These are phyloP conservation scores for Scrobipalpa atriplicella DNA, from an alignment of 2,888 invertebrate genomes.

Conservation along the genomic window DNA sequence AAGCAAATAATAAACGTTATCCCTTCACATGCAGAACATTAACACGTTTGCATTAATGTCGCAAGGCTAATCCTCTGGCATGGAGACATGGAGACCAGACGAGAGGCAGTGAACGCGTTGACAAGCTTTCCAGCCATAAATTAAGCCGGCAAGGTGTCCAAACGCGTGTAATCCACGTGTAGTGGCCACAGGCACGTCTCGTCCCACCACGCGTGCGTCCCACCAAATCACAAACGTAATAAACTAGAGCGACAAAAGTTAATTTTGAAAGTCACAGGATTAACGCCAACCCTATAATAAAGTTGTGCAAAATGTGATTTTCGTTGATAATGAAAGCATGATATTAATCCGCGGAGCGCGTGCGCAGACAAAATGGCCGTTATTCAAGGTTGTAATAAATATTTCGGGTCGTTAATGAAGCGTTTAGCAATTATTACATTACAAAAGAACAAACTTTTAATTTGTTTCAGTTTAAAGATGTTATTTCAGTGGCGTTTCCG, in stretches of 20 bases:
- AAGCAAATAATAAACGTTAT: neutral
- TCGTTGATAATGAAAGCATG: neutral
- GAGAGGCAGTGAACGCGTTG: slow-evolving; percentile 63
- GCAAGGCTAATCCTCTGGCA: slow-evolving; percentile 66
- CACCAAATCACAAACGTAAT: slow-evolving; percentile 55
- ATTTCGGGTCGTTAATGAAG: neutral
- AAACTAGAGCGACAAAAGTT: slow-evolving; percentile 66
- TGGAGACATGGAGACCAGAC: slow-evolving; percentile 53
- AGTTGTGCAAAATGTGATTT: slow-evolving; percentile 41
- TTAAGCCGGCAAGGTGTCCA: slow-evolving; percentile 67
- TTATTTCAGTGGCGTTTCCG: too few species aligned
- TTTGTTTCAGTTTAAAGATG: too few species aligned
- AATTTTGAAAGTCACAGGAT: slow-evolving; percentile 71
- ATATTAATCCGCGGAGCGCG: neutral
- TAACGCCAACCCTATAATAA: slow-evolving; percentile 50
- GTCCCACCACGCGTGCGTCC: slow-evolving; percentile 48
- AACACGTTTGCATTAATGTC: slow-evolving; percentile 47
- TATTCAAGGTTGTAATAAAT: neutral
- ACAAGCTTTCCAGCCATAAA: slow-evolving; percentile 68
- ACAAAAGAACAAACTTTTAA: too few species aligned
- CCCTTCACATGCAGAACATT: slow-evolving; percentile 1
- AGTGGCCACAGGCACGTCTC: slow-evolving; percentile 62
- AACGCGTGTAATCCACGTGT: slow-evolving; percentile 59
- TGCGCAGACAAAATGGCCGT: neutral
- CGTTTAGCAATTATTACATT: too few species aligned